Conservation (phyloP, 1,140 invertebrate genomes). For the Drosophila triauraria region DNA sequence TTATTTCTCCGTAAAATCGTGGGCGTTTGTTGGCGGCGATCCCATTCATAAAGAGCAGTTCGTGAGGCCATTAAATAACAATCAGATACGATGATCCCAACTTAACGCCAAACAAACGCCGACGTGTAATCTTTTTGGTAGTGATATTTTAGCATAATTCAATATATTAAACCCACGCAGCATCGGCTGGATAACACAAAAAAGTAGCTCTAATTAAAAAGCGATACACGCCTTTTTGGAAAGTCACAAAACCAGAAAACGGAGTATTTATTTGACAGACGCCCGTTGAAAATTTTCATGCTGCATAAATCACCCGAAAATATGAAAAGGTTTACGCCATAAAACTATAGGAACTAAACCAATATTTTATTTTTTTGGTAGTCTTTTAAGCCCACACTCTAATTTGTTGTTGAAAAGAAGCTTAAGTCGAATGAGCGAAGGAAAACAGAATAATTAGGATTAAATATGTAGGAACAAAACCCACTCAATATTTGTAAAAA, state of each 20-base stretch:
- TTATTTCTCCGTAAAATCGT: constrained; percentile 16
- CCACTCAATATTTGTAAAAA: neutral
- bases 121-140: constrained; percentile 70
- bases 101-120: constrained; percentile 77
- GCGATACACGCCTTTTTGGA: constrained; percentile 57
- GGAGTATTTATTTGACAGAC: constrained; percentile 60
- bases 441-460: neutral
- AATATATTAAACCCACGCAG: constrained; percentile 59
- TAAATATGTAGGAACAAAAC: neutral
- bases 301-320: constrained; percentile 40
- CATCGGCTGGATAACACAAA: constrained; percentile 25
- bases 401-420: constrained; percentile 31
- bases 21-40: constrained; percentile 53
- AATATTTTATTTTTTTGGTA: constrained; percentile 22
- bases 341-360: constrained; percentile 30
- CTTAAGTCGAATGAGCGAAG: neutral
- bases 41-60: constrained; percentile 76
- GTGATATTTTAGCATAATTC: constrained; percentile 66
- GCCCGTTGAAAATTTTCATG: constrained; percentile 58
- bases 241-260: constrained; percentile 48
- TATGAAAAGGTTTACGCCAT: constrained; percentile 31
- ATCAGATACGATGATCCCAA: constrained; percentile 74
- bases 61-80: constrained; percentile 77
- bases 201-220: constrained; percentile 78
- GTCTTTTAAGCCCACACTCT: constrained; percentile 34